phyloP scores from a whole-genome alignment of 1,140 invertebrate species.

The Drosophila miranda region DNA sequence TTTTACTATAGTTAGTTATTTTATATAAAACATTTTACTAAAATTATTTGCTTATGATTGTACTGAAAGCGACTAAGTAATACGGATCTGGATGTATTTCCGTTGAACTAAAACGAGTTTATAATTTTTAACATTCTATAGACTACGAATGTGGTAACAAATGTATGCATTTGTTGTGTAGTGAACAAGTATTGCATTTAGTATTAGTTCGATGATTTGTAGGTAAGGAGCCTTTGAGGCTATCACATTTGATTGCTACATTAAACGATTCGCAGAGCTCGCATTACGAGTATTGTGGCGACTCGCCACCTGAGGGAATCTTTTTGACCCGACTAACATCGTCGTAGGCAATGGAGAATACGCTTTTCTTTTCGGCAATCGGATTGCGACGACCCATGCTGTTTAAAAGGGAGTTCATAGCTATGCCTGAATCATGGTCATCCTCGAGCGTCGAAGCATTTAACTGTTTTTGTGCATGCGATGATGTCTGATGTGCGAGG shows the following conservation, averaged over 20 bases:
- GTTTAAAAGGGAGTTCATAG: conserved; percentile 85
- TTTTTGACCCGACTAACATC: conserved; percentile 85
- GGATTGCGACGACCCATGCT: conserved; percentile 86
- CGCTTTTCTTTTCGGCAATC: conserved; percentile 94
- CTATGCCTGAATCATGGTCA: conserved; percentile 89
- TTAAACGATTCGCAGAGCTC: conserved; percentile 22
- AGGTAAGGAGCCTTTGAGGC: conserved; percentile 73
- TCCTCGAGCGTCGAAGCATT: conserved; percentile 84
- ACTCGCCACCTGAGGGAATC: conserved; percentile 79
- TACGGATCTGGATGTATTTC: conserved; percentile 30
- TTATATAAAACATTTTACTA: conserved; percentile 41
- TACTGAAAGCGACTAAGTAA: conserved; percentile 21
- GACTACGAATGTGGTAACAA: conserved; percentile 33
- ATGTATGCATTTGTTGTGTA: conserved; percentile 34
- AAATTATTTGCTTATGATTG: conserved; percentile 34
- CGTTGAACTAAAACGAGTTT: conserved; percentile 58
- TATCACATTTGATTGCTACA: conserved; percentile 70
- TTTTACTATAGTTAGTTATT: conserved; percentile 13
- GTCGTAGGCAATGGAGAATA: conserved; percentile 96
- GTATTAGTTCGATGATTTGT: conserved; percentile 54
- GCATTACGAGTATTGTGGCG: conserved; percentile 73
- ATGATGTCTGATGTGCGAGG: conserved; percentile 7
- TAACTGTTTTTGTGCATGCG: conserved; percentile 70
- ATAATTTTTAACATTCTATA: conserved; percentile 38
- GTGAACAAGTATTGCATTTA: conserved; percentile 45